Percentiles rank a stretch among this genome's conserved stretches.
Evolutionary conservation across 2,888 invertebrate genomes (phyloP).

Genomic region (Melieria crassipennis): DNA sequence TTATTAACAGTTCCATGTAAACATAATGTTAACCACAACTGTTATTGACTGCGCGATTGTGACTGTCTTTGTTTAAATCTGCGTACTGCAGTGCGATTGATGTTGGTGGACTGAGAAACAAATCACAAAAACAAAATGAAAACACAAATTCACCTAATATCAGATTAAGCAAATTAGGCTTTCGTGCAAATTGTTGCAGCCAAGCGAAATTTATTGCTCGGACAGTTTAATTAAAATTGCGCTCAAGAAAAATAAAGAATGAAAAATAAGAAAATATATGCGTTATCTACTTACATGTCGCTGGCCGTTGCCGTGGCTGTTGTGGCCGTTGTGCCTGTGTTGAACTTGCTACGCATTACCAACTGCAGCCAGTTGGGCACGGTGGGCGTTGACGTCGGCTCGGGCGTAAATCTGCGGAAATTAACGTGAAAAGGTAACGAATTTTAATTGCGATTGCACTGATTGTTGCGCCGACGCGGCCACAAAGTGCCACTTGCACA

Average conservation of each 20-base stretch:
- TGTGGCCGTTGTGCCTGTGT: constrained; percentile 34
- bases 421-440: neutral
- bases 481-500: neutral
- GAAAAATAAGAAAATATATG: neutral
- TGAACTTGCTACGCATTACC: constrained; percentile 65
- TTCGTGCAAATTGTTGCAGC: too few relatives aligned
- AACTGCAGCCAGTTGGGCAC: constrained; percentile 65
- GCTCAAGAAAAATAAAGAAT: neutral
- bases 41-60: constrained; percentile 29
- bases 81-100: neutral
- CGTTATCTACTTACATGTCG: constrained; percentile 48
- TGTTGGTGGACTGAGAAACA: too few relatives aligned
- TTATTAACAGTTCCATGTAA: constrained; percentile 50
- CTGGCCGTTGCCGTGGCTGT: constrained; percentile 7
- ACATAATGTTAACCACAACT: constrained; percentile 52
- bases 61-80: neutral
- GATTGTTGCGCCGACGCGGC: neutral
- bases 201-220: too few relatives aligned
- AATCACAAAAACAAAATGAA: too few relatives aligned
- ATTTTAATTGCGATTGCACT: neutral
- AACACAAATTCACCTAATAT: too few relatives aligned
- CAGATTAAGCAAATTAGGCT: too few relatives aligned
- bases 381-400: constrained; percentile 55
- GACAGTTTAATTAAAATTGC: neutral
- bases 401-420: constrained; percentile 60